Evolutionary conservation across 1,140 invertebrate species (phyloP).

Genomic region (Drosophila subpulchrella): DNA sequence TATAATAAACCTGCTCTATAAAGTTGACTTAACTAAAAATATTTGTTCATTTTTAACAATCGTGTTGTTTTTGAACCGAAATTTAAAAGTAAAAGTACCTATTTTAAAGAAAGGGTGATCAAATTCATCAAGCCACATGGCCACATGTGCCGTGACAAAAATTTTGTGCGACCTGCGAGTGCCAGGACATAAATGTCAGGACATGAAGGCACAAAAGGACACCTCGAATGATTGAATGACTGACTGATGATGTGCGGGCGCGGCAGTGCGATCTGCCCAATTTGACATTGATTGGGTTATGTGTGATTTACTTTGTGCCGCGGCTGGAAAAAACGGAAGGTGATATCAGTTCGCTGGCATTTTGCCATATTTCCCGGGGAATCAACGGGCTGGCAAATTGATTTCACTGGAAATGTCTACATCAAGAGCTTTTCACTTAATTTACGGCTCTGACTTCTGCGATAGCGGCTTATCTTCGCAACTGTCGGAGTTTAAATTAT

Average conservation of each 20-base stretch:
- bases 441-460: background rate
- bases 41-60: background rate
- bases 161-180: constrained; percentile 1
- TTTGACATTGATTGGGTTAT: constrained; percentile 76
- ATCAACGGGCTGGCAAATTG: constrained; percentile 1
- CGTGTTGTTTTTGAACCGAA: background rate
- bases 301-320: constrained; percentile 51
- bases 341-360: constrained; percentile 23
- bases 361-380: constrained; percentile 11
- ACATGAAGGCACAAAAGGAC: background rate
- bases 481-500: constrained; percentile 42
- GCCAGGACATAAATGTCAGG: constrained; percentile 8
- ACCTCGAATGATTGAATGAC: constrained; percentile 26
- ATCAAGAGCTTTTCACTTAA: constrained; percentile 8
- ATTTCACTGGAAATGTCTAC: constrained; percentile 20
- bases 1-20: too few species aligned
- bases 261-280: constrained; percentile 55
- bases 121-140: constrained; percentile 40
- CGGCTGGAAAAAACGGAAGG: background rate
- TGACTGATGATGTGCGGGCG: constrained; percentile 33
- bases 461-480: constrained; percentile 23
- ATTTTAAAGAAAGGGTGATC: constrained; percentile 42
- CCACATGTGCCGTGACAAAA: constrained; percentile 11
- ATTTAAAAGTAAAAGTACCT: background rate
- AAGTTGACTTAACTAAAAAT: too few species aligned